Percentiles rank a stretch among this genome's conserved stretches.
Evolutionary conservation across 2,113 vertebrate species (phyloP).

Genomic region (Microtus ochrogaster): DNA sequence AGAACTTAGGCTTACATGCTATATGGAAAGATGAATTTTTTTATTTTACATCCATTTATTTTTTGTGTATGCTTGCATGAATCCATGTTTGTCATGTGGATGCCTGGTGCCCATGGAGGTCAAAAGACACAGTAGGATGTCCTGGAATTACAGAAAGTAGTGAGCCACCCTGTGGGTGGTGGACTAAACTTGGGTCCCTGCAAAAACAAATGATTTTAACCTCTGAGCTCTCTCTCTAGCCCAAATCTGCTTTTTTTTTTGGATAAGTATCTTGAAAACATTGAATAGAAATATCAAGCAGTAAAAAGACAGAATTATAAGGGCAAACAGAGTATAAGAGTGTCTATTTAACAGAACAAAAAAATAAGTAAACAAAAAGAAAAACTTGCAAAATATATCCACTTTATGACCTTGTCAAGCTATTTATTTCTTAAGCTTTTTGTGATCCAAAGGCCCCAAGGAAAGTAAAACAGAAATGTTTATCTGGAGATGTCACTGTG

Average conservation of each 20-base stretch:
- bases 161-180: neutral
- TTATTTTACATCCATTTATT: neutral
- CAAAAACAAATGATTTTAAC: neutral
- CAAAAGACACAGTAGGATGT: neutral
- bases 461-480: neutral
- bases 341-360: neutral
- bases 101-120: neutral
- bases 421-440: constrained; percentile 59
- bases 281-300: neutral
- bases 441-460: neutral
- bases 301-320: constrained; percentile 48
- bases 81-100: neutral
- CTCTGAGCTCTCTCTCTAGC: neutral
- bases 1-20: neutral
- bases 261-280: neutral
- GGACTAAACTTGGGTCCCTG: neutral
- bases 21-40: neutral
- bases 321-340: neutral
- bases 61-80: neutral
- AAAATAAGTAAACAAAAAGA: neutral
- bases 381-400: neutral
- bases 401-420: neutral
- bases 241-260: neutral
- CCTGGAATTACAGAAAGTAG: neutral
- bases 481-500: constrained; percentile 15